Conservation (phyloP, 2,797 vertebrate genomes). For the Natrix natrix region DNA sequence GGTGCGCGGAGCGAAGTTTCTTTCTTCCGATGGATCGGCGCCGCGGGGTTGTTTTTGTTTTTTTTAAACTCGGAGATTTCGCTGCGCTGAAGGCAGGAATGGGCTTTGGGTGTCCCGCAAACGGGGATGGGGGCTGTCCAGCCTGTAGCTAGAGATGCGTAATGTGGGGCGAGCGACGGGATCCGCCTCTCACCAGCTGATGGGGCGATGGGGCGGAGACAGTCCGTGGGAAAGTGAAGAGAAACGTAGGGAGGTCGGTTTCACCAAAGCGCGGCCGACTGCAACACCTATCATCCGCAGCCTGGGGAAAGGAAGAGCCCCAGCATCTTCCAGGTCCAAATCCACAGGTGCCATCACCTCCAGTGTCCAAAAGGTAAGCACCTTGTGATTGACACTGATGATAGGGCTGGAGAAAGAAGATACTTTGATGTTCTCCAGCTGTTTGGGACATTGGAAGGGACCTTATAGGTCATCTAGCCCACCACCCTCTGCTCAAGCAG, state of each 20-base stretch:
- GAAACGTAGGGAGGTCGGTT: neutral
- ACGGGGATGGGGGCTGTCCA: accelerated
- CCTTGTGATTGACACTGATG: neutral
- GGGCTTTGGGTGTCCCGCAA: neutral
- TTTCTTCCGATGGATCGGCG: neutral
- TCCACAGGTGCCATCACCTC: neutral
- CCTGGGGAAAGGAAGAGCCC: neutral
- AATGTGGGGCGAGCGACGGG: neutral
- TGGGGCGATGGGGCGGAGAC: neutral
- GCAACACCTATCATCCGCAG: neutral
- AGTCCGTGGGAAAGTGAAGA: neutral
- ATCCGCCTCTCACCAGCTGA: neutral
- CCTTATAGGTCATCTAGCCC: too few relatives aligned
- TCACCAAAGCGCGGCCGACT: neutral
- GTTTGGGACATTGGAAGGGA: neutral
- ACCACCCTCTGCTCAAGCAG: too few relatives aligned
- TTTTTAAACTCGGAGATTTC: neutral
- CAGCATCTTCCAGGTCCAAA: neutral
- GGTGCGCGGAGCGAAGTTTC: neutral
- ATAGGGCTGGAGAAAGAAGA: neutral
- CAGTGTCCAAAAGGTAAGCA: neutral
- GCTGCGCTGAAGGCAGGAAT: neutral
- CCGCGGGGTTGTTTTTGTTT: neutral
- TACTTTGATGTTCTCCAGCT: neutral
- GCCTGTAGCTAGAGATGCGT: neutral